Base-by-base conservation (phyloP, 2,797 vertebrate species). In the Loriculus beryllinus region DNA sequence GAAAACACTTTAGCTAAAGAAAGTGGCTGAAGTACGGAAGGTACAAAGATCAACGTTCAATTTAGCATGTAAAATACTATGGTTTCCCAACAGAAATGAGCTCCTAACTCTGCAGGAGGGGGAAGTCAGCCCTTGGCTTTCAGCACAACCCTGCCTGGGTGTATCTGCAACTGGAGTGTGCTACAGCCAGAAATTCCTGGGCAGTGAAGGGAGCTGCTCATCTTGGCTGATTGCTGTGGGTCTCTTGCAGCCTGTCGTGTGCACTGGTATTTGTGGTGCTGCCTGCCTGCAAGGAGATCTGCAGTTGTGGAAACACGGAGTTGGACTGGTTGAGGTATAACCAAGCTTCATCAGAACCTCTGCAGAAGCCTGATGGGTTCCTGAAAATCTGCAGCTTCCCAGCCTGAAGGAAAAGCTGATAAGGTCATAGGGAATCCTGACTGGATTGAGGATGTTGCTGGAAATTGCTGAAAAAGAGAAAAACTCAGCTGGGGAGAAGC, bases 41-140 rank as follows among this genome's bases (percentile, higher is more conserved):
- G 19, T 4, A 19, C 0, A 13, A 72, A 37, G 43, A 23, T 17
- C 15, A n/a, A 23, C 7, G 1, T 17, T 35, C 20, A 1, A 1
- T 17, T 52, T 4, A 23, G 33, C 3, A 0, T 1, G 17, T 8
- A 0, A 35, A 39, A 6, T 2, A 5, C 21, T 16, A 0, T 1
- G 8, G 21, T 33, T 74, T 80, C 40, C 72, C 35, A 0, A 37
- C n/a, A 85, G 19, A 76, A 69, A 76, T 5, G 9, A 65, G n/a
- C 37, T 52, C 6, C 1, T 6, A 25, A 26, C 25, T 33, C 43
- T 6, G 40, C 59, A 22, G 54, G 71, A 7, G 5, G 9, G 39
- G 52, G 33, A 56, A 56, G 18, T 3, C 67, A 8, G 1, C 3
- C 4, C 33, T 64, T 59, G 10, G 71, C 29, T 47, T 31, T 28